These are phyloP conservation scores for Sycobia sp. DNA, from an alignment of 1,140 invertebrate genomes.

Conservation along the genomic window DNA sequence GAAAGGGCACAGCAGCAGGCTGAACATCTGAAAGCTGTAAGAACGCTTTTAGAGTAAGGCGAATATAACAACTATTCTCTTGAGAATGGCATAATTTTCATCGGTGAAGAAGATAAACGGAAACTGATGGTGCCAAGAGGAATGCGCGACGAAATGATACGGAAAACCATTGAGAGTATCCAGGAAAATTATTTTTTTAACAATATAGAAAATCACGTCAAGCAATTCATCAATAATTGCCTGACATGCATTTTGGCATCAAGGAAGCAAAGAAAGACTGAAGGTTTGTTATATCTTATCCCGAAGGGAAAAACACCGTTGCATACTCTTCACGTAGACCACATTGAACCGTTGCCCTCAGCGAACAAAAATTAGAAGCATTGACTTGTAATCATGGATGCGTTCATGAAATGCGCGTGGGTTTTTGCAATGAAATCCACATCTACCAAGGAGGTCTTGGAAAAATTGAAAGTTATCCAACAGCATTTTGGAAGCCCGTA, in stretches of 20 bases:
- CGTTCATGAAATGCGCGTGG: too few species aligned
- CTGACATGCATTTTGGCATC: too few species aligned
- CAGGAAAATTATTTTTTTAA: not conserved
- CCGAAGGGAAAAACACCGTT: not conserved
- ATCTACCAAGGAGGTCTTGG: not conserved
- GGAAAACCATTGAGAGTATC: too few species aligned
- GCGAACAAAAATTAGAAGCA: too few species aligned
- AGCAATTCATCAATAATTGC: constrained; percentile 6
- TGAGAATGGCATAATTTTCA: too few species aligned
- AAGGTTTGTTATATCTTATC: not conserved
- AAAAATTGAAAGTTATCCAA: not conserved
- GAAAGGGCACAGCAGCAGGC: not conserved
- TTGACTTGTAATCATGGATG: too few species aligned
- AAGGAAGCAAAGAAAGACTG: not conserved
- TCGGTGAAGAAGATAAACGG: too few species aligned
- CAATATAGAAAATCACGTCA: not conserved
- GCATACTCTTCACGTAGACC: not conserved
- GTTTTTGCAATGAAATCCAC: constrained; percentile 21
- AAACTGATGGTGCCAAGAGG: too few species aligned
- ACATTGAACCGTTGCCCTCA: not conserved
- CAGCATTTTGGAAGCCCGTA: not conserved
- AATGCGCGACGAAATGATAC: too few species aligned
- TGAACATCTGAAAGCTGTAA: too few species aligned
- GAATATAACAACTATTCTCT: too few species aligned
- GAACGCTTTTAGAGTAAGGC: too few species aligned